These are phyloP conservation scores for Portevinia maculata DNA, from an alignment of 2,888 invertebrate genomes.

Conservation along the genomic window DNA sequence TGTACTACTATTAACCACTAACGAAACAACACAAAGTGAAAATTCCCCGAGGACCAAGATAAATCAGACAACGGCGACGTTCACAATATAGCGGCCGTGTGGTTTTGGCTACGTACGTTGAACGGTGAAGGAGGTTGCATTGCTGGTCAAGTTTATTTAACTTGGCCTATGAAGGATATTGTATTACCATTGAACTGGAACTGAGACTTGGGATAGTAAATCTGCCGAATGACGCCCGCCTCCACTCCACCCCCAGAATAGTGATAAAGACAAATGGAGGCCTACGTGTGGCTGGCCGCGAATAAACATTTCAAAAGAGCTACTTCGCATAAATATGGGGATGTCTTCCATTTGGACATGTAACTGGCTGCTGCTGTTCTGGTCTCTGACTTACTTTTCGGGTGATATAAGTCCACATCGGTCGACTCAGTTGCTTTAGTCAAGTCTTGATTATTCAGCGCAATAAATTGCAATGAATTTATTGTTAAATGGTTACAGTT, in stretches of 20 bases:
- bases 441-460: conserved; percentile 60
- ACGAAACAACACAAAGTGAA: conserved; percentile 63
- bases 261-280: conserved; percentile 64
- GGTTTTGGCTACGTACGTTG: not conserved
- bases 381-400: conserved; percentile 33
- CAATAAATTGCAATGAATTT: conserved; percentile 70
- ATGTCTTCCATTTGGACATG: conserved; percentile 57
- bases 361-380: not conserved
- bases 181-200: conserved; percentile 49
- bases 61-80: conserved; percentile 68
- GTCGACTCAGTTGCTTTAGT: conserved; percentile 10
- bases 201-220: conserved; percentile 45
- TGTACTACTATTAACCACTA: conserved; percentile 66
- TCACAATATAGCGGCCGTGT: conserved; percentile 24
- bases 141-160: conserved; percentile 59
- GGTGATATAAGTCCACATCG: no score
- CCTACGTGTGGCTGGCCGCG: conserved; percentile 2
- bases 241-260: conserved; percentile 9
- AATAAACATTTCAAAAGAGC: conserved; percentile 63
- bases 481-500: conserved; percentile 67
- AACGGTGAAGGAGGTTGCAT: conserved; percentile 35
- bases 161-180: conserved; percentile 67
- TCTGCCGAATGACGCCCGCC: conserved; percentile 15
- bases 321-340: conserved; percentile 57
- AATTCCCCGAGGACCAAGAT: conserved; percentile 68